Evolutionary conservation across 2,113 vertebrate species (phyloP), one percentile per base, ranked within the genome.

Genomic region (Garra rufa): DNA sequence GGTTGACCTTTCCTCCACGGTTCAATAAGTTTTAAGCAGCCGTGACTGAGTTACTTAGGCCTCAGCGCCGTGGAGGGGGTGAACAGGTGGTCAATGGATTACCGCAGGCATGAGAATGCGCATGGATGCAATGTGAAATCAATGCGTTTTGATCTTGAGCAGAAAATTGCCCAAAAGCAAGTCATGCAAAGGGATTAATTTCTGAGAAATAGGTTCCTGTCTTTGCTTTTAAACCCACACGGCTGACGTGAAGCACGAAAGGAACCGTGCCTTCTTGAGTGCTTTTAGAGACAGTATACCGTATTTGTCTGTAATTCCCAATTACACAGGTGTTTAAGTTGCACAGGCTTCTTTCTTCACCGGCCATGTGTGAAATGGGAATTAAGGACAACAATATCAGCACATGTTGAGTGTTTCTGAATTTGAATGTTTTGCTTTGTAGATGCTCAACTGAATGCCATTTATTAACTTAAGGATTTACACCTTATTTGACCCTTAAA

Each of bases 11-110:
- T 67, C 0, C 26, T 67, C 43, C n/a, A 21, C n/a, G 78, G 78
- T 80, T 80, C 78, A 30, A n/a, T 80, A 67, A 80, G 43, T 67
- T 80, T 80, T 67, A 80, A 80, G 78, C 59, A 67, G 59, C 78
- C 78, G 26, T 80, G 78, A 80, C 78, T 28, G 17, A 65, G 59
- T 67, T 80, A n/a, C 59, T 80, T 80, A 67, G 78, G 61, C 59
- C 24, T 65, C 26, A 30, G 78, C 13, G 26, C 9, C 24, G 3
- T 13, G 59, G 59, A 67, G 43, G 15, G 61, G 78, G 43, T 80
- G 78, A 80, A 80, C 78, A 80, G 78, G 59, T 80, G 78, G 78
- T 67, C 78, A 67, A 15, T 34, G 78, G 59, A 80, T 80, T 30
- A 80, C 43, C 9, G 30, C 57, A 80, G 14, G 24, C 43, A 80